These are phyloP conservation scores for Drosophila lini DNA, from an alignment of 1,140 invertebrate genomes.

Conservation along the genomic window DNA sequence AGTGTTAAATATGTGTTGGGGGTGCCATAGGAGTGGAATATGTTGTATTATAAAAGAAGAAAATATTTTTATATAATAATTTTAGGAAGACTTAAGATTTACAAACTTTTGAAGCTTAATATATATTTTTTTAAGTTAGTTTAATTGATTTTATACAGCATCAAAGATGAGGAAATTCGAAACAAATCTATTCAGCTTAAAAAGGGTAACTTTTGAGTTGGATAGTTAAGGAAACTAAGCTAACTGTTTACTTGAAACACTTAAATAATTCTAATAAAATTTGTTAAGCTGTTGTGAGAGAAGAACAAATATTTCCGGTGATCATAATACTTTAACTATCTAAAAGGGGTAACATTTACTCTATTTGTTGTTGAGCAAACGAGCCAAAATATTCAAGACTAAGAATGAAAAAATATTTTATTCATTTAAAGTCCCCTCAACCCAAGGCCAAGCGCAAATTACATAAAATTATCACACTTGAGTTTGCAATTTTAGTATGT, in stretches of 20 bases:
- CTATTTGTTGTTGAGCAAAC: too few relatives aligned
- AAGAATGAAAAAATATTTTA: background rate
- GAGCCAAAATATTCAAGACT: too few relatives aligned
- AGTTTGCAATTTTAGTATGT: background rate
- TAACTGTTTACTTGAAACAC: background rate
- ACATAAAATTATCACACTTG: background rate
- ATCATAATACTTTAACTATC: too few relatives aligned
- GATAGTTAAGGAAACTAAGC: too few relatives aligned
- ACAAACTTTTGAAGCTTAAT: too few relatives aligned
- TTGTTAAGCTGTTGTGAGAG: rapidly evolving
- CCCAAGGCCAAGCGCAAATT: background rate
- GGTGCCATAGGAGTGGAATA: background rate
- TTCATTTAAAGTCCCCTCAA: too few relatives aligned
- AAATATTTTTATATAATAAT: background rate
- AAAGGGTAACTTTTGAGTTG: background rate
- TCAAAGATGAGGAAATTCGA: too few relatives aligned
- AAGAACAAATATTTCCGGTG: too few relatives aligned
- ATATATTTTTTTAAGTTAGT: background rate
- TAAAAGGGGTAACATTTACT: too few relatives aligned
- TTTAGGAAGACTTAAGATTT: background rate
- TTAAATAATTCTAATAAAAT: background rate
- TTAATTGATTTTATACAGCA: background rate
- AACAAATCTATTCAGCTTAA: background rate
- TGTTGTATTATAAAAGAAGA: background rate
- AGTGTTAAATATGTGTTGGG: conserved; percentile 45